Percentiles rank a stretch among this genome's conserved stretches.
phyloP scores from a whole-genome alignment of 2,888 invertebrate species.

The Agrotis ipsilon region DNA sequence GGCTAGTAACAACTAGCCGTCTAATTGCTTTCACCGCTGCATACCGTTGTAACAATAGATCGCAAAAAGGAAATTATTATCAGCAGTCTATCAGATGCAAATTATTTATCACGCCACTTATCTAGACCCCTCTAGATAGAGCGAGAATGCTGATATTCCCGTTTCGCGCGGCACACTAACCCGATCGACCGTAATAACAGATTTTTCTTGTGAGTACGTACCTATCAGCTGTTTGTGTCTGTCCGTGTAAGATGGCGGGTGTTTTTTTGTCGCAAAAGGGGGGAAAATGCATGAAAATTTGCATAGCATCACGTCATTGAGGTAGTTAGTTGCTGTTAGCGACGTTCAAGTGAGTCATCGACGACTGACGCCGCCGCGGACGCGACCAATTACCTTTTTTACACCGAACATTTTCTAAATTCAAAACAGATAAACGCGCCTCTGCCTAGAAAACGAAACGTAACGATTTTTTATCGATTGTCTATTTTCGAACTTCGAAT shows the following conservation, averaged over 20 bases:
- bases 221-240: constrained; percentile 81
- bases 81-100: constrained; percentile 86
- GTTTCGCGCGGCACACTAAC: constrained; percentile 85
- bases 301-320: constrained; percentile 79
- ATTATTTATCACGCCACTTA: constrained; percentile 85
- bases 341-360: constrained; percentile 79
- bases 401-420: constrained; percentile 82
- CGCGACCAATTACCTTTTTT: constrained; percentile 82
- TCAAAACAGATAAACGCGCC: constrained; percentile 75
- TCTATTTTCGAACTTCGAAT: constrained; percentile 73
- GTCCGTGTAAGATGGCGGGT: constrained; percentile 68
- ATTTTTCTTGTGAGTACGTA: constrained; percentile 78
- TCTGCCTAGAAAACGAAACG: constrained; percentile 78
- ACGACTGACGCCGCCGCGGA: constrained; percentile 78
- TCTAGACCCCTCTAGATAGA: constrained; percentile 83
- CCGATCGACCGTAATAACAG: constrained; percentile 83
- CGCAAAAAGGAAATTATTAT: constrained; percentile 85
- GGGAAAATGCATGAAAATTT: constrained; percentile 82
- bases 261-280: constrained; percentile 63
- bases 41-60: constrained; percentile 75
- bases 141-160: constrained; percentile 72
- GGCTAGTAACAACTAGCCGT: constrained; percentile 43
- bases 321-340: constrained; percentile 64
- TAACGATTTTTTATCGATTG: constrained; percentile 76
- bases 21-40: constrained; percentile 77